Base-by-base conservation (phyloP, 2,888 invertebrate genomes). In the Teinopalpus imperialis region DNA sequence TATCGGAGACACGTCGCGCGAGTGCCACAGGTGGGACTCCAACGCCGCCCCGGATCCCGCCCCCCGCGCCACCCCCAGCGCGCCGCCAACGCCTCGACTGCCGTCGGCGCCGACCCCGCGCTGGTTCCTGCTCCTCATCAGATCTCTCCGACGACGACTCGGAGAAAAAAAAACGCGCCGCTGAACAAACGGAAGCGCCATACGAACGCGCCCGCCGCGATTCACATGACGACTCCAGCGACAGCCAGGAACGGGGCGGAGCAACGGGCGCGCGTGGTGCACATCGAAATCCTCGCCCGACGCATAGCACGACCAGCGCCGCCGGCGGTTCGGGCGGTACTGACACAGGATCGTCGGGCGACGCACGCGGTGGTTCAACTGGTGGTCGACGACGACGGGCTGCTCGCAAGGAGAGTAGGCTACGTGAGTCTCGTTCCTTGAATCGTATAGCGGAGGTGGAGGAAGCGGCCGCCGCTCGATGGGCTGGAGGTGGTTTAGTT, bases 111-210 rank as follows among this genome's bases (percentile, higher is more conserved):
- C 74, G 81, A 3, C 73, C 81, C 34, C 74, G 86, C 41, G 82
- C 85, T 54, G 95, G 96, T 3, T 97, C 97, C 40, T 97, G 97
- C 70, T 97, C 97, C 60, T 97, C 97, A 39, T 97, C 97, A 0
- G 98, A 98, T 76, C 95, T 98, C 3, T 97, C 97, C 48, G 97
- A 97, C 74, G 96, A 96, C 73, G 95, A 95, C 68, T 94, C 94
- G 39, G 96, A 96, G 68, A 91, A 95, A 52, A 96, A 96, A 72
- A 95, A 96, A 69, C 90, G 95, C 41, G 93, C 94, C 7, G 93
- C 94, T 51, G 89, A 94, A 43, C 81, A 85, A 42, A 90, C 89
- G 24, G 90, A 91, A 13, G 72, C 71, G 23, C 90, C 93, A 27
- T 89, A 86, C 3, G 92, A 93, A 56, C 90, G 93, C 24, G 81